Evolutionary conservation across 2,888 invertebrate species (phyloP).

Genomic region (Nemotelus pantherinus): DNA sequence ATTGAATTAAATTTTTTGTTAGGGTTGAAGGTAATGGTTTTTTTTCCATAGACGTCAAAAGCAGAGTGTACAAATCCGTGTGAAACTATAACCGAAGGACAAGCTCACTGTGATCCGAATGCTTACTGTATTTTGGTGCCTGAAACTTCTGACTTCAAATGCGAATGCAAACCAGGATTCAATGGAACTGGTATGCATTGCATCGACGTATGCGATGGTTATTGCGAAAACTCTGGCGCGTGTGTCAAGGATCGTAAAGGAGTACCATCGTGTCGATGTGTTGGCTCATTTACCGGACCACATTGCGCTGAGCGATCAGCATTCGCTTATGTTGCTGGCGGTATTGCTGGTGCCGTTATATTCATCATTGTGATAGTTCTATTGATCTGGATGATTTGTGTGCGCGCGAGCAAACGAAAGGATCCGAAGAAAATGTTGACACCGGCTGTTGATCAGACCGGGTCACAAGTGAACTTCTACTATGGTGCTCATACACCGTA

Average conservation of each 20-base stretch:
- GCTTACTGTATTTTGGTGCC: constrained; percentile 86
- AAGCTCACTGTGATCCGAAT: constrained; percentile 87
- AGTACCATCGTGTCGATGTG: constrained; percentile 87
- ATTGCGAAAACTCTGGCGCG: constrained; percentile 89
- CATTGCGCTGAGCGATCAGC: constrained; percentile 92
- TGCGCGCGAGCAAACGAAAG: constrained; percentile 85
- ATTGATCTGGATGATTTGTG: constrained; percentile 97
- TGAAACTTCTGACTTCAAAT: constrained; percentile 86
- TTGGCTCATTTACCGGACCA: constrained; percentile 90
- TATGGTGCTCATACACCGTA: constrained; percentile 95
- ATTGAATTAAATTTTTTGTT: constrained; percentile 2
- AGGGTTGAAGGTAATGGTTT: background rate
- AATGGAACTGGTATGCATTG: constrained; percentile 87
- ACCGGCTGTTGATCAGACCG: constrained; percentile 89
- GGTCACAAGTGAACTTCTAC: constrained; percentile 95
- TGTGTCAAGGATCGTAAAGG: constrained; percentile 87
- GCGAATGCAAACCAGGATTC: constrained; percentile 93
- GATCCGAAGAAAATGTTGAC: constrained; percentile 92
- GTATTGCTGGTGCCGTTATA: constrained; percentile 93
- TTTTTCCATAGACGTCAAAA: constrained; percentile 72
- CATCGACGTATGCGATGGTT: constrained; percentile 82
- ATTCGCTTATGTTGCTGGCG: constrained; percentile 93
- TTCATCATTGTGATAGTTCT: constrained; percentile 91
- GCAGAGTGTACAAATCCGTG: constrained; percentile 91
- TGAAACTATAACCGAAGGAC: constrained; percentile 77